Percentiles rank a stretch among this genome's conserved stretches.
Conservation (phyloP, 2,888 invertebrate genomes). For the Sympetrum striolatum region DNA sequence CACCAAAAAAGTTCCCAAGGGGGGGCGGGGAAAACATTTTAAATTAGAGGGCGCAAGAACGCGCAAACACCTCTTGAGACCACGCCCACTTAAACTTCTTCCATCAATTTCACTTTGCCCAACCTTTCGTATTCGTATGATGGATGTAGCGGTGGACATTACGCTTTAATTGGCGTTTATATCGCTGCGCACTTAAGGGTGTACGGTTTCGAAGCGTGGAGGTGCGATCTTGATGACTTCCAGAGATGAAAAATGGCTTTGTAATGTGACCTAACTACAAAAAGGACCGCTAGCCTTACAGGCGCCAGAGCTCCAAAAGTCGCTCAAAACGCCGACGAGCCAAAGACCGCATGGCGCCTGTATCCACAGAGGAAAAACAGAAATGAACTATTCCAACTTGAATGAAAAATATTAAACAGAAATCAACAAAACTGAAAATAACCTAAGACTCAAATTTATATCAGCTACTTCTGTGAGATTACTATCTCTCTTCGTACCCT, state of each 20-base stretch:
- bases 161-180: slow-evolving; percentile 39
- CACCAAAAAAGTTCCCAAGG: not conserved
- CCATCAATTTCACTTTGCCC: not conserved
- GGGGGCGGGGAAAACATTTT: not conserved
- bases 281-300: not conserved
- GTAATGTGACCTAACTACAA: slow-evolving; percentile 8
- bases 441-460: too few species aligned
- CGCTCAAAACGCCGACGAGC: not conserved
- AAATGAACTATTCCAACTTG: too few species aligned
- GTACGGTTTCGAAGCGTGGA: not conserved
- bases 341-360: not conserved
- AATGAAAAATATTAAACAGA: too few species aligned
- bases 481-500: too few species aligned
- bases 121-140: slow-evolving; percentile 1
- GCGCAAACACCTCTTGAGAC: not conserved
- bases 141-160: slow-evolving; percentile 10
- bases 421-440: too few species aligned
- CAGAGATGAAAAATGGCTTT: slow-evolving; percentile 11
- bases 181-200: not conserved
- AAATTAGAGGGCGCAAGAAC: not conserved
- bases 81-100: slow-evolving; percentile 4
- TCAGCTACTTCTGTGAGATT: too few species aligned
- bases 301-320: not conserved
- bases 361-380: too few species aligned
- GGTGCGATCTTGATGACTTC: not conserved